These are phyloP conservation scores for Eurystomus gularis DNA, from an alignment of 2,113 vertebrate genomes.

Conservation along the genomic window DNA sequence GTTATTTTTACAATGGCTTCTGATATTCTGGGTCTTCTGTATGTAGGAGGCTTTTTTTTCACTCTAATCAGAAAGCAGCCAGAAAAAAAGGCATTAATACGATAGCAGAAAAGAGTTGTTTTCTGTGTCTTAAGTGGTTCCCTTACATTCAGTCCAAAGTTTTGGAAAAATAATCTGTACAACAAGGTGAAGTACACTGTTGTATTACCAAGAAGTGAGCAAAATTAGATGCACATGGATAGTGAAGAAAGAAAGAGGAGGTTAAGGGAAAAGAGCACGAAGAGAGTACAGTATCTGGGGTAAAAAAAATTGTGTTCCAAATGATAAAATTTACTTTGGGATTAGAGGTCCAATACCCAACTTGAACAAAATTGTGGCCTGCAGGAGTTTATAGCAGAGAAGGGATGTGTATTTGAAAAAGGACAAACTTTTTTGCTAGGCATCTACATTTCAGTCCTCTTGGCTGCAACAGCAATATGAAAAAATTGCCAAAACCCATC, in stretches of 20 bases:
- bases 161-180: not conserved
- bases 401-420: not conserved
- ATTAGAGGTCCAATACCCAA: not conserved
- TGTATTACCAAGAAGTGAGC: not conserved
- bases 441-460: not conserved
- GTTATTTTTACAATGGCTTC: not conserved
- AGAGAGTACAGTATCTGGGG: not conserved
- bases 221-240: not conserved
- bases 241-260: not conserved
- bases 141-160: not conserved
- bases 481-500: not conserved
- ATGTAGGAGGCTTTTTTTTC: not conserved
- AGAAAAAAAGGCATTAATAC: not conserved
- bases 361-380: not conserved
- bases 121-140: not conserved
- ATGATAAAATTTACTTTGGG: not conserved
- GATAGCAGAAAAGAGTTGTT: not conserved
- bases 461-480: not conserved
- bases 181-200: not conserved
- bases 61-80: not conserved
- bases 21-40: not conserved
- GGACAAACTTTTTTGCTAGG: not conserved
- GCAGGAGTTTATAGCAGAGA: not conserved
- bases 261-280: not conserved
- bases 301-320: not conserved